These are phyloP conservation scores for Himalopsyche phryganea DNA, from an alignment of 1,140 invertebrate genomes.

Conservation along the genomic window DNA sequence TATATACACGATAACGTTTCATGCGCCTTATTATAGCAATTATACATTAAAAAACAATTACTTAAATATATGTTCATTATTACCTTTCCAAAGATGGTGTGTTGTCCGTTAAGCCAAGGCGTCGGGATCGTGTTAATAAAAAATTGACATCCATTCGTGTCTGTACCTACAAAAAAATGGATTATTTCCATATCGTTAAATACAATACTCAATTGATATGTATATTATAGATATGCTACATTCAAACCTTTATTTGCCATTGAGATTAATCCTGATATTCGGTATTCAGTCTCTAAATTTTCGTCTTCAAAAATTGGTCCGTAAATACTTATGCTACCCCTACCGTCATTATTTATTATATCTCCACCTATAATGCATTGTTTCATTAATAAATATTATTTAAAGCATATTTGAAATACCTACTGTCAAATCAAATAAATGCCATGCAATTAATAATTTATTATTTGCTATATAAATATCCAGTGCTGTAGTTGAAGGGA, in stretches of 20 bases:
- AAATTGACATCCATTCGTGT: conserved; percentile 93
- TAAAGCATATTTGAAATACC: no score
- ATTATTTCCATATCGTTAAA: no score
- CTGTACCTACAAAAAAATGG: conserved; percentile 47
- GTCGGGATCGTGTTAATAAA: conserved; percentile 89
- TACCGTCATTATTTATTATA: conserved; percentile 72
- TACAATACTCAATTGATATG: not conserved
- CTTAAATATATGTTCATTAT: no score
- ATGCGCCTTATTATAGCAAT: no score
- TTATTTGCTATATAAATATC: no score
- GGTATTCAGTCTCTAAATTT: conserved; percentile 87
- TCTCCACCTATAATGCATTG: conserved; percentile 64
- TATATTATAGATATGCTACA: no score
- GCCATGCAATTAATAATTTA: no score
- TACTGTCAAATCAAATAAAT: no score
- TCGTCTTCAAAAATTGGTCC: conserved; percentile 92
- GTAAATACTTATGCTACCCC: conserved; percentile 82
- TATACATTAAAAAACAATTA: no score
- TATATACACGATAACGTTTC: no score
- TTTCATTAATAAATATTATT: conserved; percentile 6
- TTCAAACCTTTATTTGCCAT: conserved; percentile 89
- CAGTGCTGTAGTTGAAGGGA: no score
- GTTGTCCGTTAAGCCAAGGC: conserved; percentile 87
- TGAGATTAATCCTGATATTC: conserved; percentile 82
- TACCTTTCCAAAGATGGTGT: conserved; percentile 95